Conservation (phyloP, 2,888 invertebrate species). For the Lingula anatina region DNA sequence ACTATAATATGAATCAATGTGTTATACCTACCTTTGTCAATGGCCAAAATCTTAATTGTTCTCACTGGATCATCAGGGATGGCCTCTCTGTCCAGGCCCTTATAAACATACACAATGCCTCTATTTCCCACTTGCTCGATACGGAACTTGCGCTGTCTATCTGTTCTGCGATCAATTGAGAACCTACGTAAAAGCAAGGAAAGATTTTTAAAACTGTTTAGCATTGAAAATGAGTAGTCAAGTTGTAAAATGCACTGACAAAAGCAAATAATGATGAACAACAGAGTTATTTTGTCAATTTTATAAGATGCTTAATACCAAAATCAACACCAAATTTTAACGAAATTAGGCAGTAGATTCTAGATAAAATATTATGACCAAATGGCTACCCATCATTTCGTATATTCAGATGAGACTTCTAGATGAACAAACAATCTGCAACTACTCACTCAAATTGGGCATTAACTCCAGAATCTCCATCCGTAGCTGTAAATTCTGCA, state of each 20-base stretch:
- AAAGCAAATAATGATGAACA: no score
- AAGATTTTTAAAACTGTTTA: not conserved
- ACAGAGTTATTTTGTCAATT: not conserved
- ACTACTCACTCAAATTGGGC: constrained; percentile 34
- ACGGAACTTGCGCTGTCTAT: constrained; percentile 29
- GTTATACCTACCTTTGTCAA: constrained; percentile 37
- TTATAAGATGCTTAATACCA: not conserved
- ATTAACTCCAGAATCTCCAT: constrained; percentile 86
- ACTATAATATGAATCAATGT: not conserved
- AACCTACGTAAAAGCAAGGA: no score
- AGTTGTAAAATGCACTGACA: no score
- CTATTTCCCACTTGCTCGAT: no score
- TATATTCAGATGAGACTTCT: no score
- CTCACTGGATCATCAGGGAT: no score
- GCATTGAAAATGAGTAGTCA: not conserved
- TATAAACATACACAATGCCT: constrained; percentile 13
- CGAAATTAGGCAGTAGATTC: not conserved
- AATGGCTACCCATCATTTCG: no score
- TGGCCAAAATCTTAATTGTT: constrained; percentile 22
- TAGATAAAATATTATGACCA: no score
- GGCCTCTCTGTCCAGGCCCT: constrained; percentile 15
- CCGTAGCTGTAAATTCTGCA: constrained; percentile 90
- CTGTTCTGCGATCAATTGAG: constrained; percentile 30
- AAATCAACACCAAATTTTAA: not conserved
- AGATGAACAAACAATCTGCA: not conserved